Percentiles rank a stretch among this genome's conserved stretches.
These are phyloP conservation scores for Periophthalmus modestus DNA, from an alignment of 2,113 vertebrate genomes.

Conservation along the genomic window DNA sequence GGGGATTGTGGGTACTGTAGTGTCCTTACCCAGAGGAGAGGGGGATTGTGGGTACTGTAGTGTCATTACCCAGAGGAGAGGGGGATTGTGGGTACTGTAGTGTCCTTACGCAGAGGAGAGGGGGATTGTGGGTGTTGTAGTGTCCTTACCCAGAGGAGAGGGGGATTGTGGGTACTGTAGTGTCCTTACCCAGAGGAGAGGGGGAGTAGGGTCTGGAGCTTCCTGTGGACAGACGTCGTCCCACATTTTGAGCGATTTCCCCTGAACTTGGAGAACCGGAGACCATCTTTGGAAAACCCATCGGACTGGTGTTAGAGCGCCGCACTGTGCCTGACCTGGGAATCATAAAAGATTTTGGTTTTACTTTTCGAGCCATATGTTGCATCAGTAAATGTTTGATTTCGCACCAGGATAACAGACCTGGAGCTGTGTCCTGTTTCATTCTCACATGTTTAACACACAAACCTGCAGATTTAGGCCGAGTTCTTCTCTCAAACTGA, in stretches of 20 bases:
- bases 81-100: not conserved
- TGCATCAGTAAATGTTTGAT: too few relatives aligned
- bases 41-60: too few relatives aligned
- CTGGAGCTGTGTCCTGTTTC: too few relatives aligned
- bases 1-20: too few relatives aligned
- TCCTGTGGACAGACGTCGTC: conserved; percentile 89
- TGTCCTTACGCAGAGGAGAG: not conserved
- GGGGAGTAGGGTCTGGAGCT: conserved; percentile 94
- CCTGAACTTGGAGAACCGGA: conserved; percentile 85
- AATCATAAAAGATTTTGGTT: not conserved
- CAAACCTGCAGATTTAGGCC: too few relatives aligned
- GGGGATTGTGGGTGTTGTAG: not conserved
- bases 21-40: too few relatives aligned
- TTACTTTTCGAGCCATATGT: too few relatives aligned
- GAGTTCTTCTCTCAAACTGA: too few relatives aligned
- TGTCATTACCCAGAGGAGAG: not conserved
- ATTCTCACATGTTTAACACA: too few relatives aligned
- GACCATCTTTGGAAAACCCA: conserved; percentile 89
- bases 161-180: conserved; percentile 11
- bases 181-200: conserved; percentile 88
- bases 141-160: conserved; percentile 78
- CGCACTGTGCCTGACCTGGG: conserved; percentile 87
- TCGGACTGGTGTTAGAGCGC: conserved; percentile 93
- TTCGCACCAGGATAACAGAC: too few relatives aligned
- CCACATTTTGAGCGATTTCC: conserved; percentile 78